Percentiles rank a stretch among this genome's conserved stretches.
Evolutionary conservation across 1,140 invertebrate species (phyloP).

Genomic region (Grapholita molesta): DNA sequence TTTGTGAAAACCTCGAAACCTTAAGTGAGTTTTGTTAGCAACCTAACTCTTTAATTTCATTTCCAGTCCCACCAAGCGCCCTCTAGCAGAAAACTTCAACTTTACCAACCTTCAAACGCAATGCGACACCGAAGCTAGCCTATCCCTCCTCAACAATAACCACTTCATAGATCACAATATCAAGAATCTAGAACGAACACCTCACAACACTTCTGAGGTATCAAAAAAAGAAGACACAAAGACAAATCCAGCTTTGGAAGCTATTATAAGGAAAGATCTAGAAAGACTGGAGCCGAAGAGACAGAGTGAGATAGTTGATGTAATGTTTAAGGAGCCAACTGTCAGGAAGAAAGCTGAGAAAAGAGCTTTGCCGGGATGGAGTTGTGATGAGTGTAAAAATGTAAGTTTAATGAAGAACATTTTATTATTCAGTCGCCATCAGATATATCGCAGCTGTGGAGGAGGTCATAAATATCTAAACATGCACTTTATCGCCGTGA

Average conservation of each 20-base stretch:
- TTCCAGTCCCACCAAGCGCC: slow-evolving; percentile 50
- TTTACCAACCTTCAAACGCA: slow-evolving; percentile 33
- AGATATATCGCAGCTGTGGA: too few species aligned
- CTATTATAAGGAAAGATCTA: background rate
- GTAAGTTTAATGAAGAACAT: slow-evolving; percentile 38
- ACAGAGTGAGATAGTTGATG: slow-evolving; percentile 27
- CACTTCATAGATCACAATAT: slow-evolving; percentile 9
- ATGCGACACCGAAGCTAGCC: slow-evolving; percentile 32
- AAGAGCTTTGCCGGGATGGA: slow-evolving; percentile 61
- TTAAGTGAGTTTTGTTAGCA: too few species aligned
- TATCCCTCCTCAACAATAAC: slow-evolving; percentile 38
- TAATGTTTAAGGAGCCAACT: slow-evolving; percentile 52
- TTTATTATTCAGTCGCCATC: too few species aligned
- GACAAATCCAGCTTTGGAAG: background rate
- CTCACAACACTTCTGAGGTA: background rate
- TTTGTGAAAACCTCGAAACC: too few species aligned
- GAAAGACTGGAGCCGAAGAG: background rate
- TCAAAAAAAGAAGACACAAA: background rate
- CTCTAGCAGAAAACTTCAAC: slow-evolving; percentile 52
- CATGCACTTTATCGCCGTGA: too few species aligned
- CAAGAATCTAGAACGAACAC: background rate
- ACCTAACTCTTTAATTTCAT: too few species aligned
- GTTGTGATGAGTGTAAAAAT: slow-evolving; percentile 65
- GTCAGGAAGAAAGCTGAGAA: slow-evolving; percentile 58
- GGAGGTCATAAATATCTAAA: too few species aligned